Evolutionary conservation across 2,797 vertebrate genomes (phyloP).

Genomic region (Gobio occitaniae): DNA sequence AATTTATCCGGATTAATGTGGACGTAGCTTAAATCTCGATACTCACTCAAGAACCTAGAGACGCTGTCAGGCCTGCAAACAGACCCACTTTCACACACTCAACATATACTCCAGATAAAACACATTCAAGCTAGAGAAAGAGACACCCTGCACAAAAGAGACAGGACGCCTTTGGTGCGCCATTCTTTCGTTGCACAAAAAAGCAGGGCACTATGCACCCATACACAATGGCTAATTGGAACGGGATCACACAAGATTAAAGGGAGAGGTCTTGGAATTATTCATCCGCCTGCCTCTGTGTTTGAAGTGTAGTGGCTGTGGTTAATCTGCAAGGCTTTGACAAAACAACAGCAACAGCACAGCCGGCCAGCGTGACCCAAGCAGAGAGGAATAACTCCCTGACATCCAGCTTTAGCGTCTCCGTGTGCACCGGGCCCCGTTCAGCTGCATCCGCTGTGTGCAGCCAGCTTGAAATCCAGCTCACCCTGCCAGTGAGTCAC

Average conservation of each 20-base stretch:
- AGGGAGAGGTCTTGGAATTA: constrained; percentile 73
- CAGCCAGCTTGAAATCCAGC: constrained; percentile 71
- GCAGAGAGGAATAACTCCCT: constrained; percentile 58
- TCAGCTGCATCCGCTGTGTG: constrained; percentile 28
- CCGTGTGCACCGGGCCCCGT: constrained; percentile 60
- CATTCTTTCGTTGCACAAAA: constrained; percentile 65
- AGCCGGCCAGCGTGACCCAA: constrained; percentile 56
- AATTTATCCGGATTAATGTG: background rate
- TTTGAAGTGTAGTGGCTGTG: constrained; percentile 75
- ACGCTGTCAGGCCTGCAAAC: background rate
- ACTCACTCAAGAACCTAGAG: background rate
- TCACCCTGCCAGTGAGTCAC: constrained; percentile 71
- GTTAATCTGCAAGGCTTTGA: constrained; percentile 61
- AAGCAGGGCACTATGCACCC: constrained; percentile 56
- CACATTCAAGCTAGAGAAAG: constrained; percentile 18
- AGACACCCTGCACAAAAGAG: constrained; percentile 39
- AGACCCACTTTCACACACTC: background rate
- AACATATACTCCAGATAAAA: constrained; percentile 70
- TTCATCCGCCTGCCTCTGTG: constrained; percentile 68
- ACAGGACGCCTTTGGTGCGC: constrained; percentile 61
- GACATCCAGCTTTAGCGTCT: constrained; percentile 52
- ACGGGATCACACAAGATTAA: constrained; percentile 70
- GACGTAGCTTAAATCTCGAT: background rate
- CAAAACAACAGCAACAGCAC: constrained; percentile 67
- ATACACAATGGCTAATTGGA: constrained; percentile 74